Percentiles rank a stretch among this genome's conserved stretches.
Evolutionary conservation across 1,140 invertebrate genomes (phyloP).

Genomic region (Arion vulgaris): DNA sequence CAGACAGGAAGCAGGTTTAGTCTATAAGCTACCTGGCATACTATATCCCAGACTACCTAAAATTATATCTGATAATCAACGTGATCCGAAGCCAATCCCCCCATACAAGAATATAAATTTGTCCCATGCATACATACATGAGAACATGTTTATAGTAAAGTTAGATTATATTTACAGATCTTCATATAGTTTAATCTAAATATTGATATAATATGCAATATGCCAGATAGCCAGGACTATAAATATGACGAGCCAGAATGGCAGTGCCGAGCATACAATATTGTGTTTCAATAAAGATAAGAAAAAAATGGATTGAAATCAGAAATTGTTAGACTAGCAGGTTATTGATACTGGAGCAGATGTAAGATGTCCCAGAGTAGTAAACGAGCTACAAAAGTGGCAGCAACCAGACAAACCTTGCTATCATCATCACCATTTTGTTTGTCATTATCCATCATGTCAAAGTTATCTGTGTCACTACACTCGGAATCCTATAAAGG

Average conservation of each 20-base stretch:
- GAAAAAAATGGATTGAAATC: neutral
- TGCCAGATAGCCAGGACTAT: conserved; percentile 7
- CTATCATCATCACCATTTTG: neutral
- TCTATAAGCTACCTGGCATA: neutral
- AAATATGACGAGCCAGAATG: neutral
- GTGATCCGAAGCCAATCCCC: too few species aligned
- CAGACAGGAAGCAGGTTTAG: too few species aligned
- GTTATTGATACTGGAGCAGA: neutral
- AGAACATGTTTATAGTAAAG: too few species aligned
- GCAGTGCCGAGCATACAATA: neutral
- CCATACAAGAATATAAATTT: too few species aligned
- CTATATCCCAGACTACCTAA: too few species aligned
- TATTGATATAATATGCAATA: neutral
- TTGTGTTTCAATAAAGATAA: neutral
- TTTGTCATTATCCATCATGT: conserved; percentile 10
- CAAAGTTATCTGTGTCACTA: conserved; percentile 6
- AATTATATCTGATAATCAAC: too few species aligned
- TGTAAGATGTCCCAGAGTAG: neutral
- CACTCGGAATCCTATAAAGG: conserved; percentile 16
- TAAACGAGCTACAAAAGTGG: neutral
- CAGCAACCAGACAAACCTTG: conserved; percentile 26
- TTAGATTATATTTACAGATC: too few species aligned
- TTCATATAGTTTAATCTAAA: too few species aligned
- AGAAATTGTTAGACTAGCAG: conserved; percentile 2
- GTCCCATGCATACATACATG: too few species aligned